Evolutionary conservation across 2,113 vertebrate species (phyloP), one percentile per base, ranked within the genome.

Genomic region (Vireo altiloquus): DNA sequence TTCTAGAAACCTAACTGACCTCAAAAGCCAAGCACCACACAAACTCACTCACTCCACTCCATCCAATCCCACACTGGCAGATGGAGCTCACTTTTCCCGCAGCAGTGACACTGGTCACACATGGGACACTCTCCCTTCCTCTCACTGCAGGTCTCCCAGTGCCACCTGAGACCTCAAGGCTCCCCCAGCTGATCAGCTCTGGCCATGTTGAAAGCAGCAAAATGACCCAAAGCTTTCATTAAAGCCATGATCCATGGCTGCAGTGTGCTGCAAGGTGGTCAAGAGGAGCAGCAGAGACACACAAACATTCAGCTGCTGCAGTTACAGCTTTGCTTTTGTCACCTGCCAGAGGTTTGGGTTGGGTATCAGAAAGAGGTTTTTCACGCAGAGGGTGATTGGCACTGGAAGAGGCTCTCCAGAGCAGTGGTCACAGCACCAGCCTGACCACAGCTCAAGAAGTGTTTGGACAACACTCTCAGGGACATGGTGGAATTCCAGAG

Each of bases 61-160:
- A 40, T 11, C 59, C 42, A 16, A 0, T 9, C 15, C 47, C 28
- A 6, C 0, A 2, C 0, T 4, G n/a, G 37, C 50, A 33, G 24
- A 14, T 5, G 22, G 28, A 68, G 37, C 19, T 90, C n/a, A 12
- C 10, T 57, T 40, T 47, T 21, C 53, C 19, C 11, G 52, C 78
- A 78, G 68, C 46, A 61, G n/a, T 37, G 68, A 65, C 68, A n/a
- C 22, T 25, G 23, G 5, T 30, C 61, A 33, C 75, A 39, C 39
- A 14, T 5, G 59, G 13, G 30, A 44, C 40, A 44, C 8, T 76
- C n/a, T 57, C 35, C 70, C 33, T 54, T 54, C 12, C 50, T 64
- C 19, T 66, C 56, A 15, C 56, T 54, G 82, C 33, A 61, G 35
- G 24, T 61, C n/a, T 39, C 49, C 39, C 42, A 69, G 59, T 20